Percentiles rank a stretch among this genome's conserved stretches.
Evolutionary conservation across 2,888 invertebrate genomes (phyloP).

Genomic region (Lycophotia porphyrea): DNA sequence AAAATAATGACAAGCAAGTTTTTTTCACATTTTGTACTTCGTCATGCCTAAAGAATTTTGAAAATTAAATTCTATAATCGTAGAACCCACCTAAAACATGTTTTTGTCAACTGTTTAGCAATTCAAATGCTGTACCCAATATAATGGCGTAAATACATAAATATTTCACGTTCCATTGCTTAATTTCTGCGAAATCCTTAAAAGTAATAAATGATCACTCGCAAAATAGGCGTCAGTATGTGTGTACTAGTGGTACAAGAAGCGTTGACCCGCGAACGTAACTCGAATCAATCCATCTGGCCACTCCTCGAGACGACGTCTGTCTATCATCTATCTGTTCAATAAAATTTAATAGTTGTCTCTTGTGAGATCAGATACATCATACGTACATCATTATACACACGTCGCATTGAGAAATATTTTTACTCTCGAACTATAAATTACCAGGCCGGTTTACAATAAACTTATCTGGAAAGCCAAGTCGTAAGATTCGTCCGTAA

Average conservation of each 20-base stretch:
- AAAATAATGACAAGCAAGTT: not conserved
- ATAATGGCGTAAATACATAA: slow-evolving; percentile 50
- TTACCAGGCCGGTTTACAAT: slow-evolving; percentile 28
- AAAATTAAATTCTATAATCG: slow-evolving; percentile 14
- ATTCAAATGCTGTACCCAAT: slow-evolving; percentile 46
- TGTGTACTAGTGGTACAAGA: slow-evolving; percentile 51
- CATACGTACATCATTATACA: slow-evolving; percentile 38
- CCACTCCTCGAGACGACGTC: slow-evolving; percentile 59
- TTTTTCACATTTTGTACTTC: not conserved
- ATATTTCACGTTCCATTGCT: slow-evolving; percentile 47
- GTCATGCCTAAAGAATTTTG: slow-evolving; percentile 8
- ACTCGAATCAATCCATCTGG: slow-evolving; percentile 59
- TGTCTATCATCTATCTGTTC: slow-evolving; percentile 55
- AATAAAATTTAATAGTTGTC: slow-evolving; percentile 51
- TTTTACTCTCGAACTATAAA: slow-evolving; percentile 35
- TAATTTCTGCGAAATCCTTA: slow-evolving; percentile 53
- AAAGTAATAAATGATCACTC: slow-evolving; percentile 50
- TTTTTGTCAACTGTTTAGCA: slow-evolving; percentile 34
- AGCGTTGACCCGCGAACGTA: slow-evolving; percentile 60
- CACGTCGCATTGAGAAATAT: slow-evolving; percentile 19
- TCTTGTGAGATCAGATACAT: slow-evolving; percentile 43
- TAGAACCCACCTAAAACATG: slow-evolving; percentile 25
- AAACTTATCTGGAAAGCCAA: slow-evolving; percentile 44
- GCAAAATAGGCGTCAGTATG: slow-evolving; percentile 46
- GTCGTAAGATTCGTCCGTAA: slow-evolving; percentile 50